Conservation (phyloP, 2,888 invertebrate species). For the Lingula anatina region DNA sequence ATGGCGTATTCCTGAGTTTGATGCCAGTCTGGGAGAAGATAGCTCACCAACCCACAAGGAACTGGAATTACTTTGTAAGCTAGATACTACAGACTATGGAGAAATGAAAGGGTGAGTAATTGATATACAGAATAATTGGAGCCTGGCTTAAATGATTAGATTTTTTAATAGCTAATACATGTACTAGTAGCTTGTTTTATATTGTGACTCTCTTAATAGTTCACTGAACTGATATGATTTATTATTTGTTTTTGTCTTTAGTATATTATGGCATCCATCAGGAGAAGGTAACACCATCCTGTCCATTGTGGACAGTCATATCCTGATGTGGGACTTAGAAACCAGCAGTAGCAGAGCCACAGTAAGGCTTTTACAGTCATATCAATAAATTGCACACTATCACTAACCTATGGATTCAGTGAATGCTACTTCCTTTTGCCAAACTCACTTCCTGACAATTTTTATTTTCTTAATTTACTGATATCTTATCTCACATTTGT, state of each 20-base stretch:
- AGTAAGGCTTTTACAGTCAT: no score
- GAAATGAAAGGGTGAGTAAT: constrained; percentile 61
- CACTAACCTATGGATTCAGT: no score
- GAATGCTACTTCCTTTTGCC: no score
- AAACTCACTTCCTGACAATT: no score
- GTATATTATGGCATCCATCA: constrained; percentile 81
- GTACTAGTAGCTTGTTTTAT: no score
- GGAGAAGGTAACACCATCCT: constrained; percentile 65
- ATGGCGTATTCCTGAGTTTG: constrained; percentile 49
- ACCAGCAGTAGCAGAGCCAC: constrained; percentile 40
- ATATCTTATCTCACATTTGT: no score
- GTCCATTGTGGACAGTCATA: constrained; percentile 72
- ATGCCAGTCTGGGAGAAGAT: constrained; percentile 35
- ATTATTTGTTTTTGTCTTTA: constrained; percentile 15
- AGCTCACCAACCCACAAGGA: constrained; percentile 37
- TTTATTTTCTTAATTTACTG: no score
- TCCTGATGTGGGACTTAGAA: constrained; percentile 73
- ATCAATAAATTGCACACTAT: no score
- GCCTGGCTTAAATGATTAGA: no score
- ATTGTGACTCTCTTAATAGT: no score
- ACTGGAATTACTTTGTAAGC: constrained; percentile 54
- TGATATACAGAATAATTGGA: neutral
- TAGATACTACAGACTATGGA: constrained; percentile 52
- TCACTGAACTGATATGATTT: constrained; percentile 2
- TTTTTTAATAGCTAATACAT: no score